Evolutionary conservation across 2,888 invertebrate species (phyloP), one percentile per base, ranked within the genome.

Genomic region (Parapristionchus giblindavisi): DNA sequence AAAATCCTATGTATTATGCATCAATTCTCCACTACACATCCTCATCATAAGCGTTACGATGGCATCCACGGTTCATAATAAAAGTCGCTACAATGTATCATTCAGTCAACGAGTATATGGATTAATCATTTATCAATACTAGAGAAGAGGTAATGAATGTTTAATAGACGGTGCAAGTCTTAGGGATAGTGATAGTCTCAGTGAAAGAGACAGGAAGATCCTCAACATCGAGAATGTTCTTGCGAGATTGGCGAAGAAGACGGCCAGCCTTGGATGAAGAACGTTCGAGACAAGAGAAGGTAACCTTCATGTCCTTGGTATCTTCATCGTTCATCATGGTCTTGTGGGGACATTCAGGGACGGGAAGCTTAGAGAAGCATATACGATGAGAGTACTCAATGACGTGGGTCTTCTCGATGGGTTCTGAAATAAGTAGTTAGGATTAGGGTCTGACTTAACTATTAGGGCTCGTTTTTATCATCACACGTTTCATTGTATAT

Each of bases 281-380:
- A 60, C 85, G 85, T 36, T 81, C 77, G 72, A 84, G 71, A 81
- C 85, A 85, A 60, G 79, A 76, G 81, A 82, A 85, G 43, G 72
- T 21, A 6, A 72, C 72, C 58, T 72, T 61, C 34, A 73, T 48
- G 5, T 73, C 36, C 60, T 61, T 48, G 51, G 60, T 60, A 48
- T 61, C 51, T 32, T 71, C 71, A 29, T 73, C 73, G 34, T 34
- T 34, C 34, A 21, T 61, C 21, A 27, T 14, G 27, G 60, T 48
- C 73, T 73, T 73, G 34, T 51, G 58, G 51, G 73, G 84, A 78
- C 86, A 86, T 36, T 79, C 76, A 52, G 79, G 76, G 40, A 85
- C 80, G 66, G 84, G 81, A 76, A 80, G 77, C n/a, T 79, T 54
- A 27, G 85, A 85, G 82, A 86, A 85, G 82, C 86, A 86, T 63